These are phyloP conservation scores for Acrobasis consociella DNA, from an alignment of 2,888 invertebrate species.

Conservation along the genomic window DNA sequence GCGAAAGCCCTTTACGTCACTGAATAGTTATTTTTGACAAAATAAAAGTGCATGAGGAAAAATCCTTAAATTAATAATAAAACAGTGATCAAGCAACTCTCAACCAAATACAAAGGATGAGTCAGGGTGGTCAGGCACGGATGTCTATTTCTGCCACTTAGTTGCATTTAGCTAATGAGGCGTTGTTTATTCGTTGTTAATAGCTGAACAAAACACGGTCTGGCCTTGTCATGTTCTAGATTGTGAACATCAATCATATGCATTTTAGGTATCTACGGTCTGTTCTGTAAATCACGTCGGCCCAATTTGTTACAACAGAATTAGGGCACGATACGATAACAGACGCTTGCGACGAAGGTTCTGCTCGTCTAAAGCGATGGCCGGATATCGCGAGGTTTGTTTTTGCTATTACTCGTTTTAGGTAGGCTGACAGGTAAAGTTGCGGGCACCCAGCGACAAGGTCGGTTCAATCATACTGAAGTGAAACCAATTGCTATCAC, in stretches of 20 bases:
- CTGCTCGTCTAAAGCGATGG: conserved; percentile 28
- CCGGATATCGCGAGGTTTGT: conserved; percentile 14
- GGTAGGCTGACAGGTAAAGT: background rate
- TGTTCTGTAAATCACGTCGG: conserved; percentile 51
- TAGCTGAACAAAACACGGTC: conserved; percentile 56
- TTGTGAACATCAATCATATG: conserved; percentile 59
- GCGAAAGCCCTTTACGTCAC: too few relatives aligned
- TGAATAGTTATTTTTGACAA: too few relatives aligned
- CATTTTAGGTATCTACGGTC: conserved; percentile 48
- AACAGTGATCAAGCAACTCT: background rate
- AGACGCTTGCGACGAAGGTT: conserved; percentile 37
- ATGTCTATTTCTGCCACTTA: conserved; percentile 55
- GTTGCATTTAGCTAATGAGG: conserved; percentile 52
- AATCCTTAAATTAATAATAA: too few relatives aligned
- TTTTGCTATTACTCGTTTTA: background rate
- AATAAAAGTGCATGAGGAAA: too few relatives aligned
- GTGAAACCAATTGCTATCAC: background rate
- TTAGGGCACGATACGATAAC: conserved; percentile 48
- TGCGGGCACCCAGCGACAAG: background rate
- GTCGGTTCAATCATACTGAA: background rate
- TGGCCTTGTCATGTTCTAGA: conserved; percentile 67
- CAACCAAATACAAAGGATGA: conserved; percentile 28
- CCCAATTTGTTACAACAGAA: conserved; percentile 49
- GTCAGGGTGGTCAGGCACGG: conserved; percentile 41
- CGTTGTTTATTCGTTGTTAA: conserved; percentile 54